Evolutionary conservation across 2,888 invertebrate genomes (phyloP).

Genomic region (Monoplex corrugatus): DNA sequence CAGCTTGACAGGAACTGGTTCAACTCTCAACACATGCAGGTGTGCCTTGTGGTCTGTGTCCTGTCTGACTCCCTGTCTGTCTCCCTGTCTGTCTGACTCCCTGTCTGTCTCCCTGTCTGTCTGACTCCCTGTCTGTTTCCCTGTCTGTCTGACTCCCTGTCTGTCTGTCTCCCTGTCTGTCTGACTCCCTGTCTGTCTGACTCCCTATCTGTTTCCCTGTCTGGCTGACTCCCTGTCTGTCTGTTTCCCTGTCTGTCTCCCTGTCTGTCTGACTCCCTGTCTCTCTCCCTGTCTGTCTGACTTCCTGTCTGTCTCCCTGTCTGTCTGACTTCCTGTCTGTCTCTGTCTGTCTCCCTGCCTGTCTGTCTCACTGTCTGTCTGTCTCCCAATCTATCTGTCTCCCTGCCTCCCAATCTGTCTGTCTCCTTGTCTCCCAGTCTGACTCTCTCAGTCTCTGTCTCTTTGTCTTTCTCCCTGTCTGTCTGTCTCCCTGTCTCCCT

Average conservation of each 20-base stretch:
- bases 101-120: neutral
- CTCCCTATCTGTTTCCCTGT: neutral
- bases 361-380: neutral
- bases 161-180: too few relatives aligned
- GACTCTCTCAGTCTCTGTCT: neutral
- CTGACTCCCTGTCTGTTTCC: neutral
- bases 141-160: too few relatives aligned
- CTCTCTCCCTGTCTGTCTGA: too few relatives aligned
- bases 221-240: neutral
- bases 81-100: neutral
- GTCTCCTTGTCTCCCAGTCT: too few relatives aligned
- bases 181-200: neutral
- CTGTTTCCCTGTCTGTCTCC: neutral
- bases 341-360: neutral
- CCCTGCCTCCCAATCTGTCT: too few relatives aligned
- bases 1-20: constrained; percentile 41
- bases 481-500: neutral
- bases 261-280: neutral
- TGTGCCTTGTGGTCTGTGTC: too few relatives aligned
- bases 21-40: constrained; percentile 30
- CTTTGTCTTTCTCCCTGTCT: neutral
- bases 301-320: neutral
- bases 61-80: neutral
- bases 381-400: neutral
- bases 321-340: neutral